Conservation (phyloP, 2,797 vertebrate species). For the Chelon auratus region DNA sequence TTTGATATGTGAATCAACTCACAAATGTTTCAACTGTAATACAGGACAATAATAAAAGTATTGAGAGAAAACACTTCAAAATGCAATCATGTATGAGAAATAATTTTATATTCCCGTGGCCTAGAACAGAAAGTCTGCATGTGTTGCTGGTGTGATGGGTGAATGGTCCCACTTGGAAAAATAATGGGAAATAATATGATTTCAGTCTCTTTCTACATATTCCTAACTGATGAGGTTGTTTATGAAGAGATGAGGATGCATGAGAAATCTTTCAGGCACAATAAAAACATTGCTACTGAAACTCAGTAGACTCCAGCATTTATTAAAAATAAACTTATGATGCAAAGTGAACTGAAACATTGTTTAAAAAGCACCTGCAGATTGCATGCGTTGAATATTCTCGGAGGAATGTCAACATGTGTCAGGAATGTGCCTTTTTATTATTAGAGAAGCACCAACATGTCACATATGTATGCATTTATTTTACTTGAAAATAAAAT, state of each 20-base stretch:
- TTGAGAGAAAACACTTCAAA: background rate
- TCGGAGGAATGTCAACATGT: constrained; percentile 16
- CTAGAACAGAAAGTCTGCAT: too few relatives aligned
- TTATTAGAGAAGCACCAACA: constrained; percentile 18
- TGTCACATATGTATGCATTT: constrained; percentile 5
- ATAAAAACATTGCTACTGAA: background rate
- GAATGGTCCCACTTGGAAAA: background rate
- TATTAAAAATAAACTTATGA: background rate
- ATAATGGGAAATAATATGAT: background rate
- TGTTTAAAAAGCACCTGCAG: constrained; percentile 16
- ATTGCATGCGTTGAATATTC: background rate
- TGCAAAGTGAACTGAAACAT: background rate
- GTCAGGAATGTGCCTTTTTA: constrained; percentile 8
- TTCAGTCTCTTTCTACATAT: background rate
- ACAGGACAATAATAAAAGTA: background rate
- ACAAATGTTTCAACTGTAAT: background rate
- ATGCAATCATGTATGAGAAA: background rate
- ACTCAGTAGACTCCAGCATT: background rate
- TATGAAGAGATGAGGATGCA: background rate
- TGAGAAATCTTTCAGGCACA: background rate
- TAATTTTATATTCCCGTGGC: background rate
- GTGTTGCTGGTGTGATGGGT: background rate
- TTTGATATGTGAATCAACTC: too few relatives aligned
- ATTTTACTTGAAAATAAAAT: background rate
- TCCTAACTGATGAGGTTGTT: background rate